Evolutionary conservation across 2,888 invertebrate genomes (phyloP).

Genomic region (Blera fallax): DNA sequence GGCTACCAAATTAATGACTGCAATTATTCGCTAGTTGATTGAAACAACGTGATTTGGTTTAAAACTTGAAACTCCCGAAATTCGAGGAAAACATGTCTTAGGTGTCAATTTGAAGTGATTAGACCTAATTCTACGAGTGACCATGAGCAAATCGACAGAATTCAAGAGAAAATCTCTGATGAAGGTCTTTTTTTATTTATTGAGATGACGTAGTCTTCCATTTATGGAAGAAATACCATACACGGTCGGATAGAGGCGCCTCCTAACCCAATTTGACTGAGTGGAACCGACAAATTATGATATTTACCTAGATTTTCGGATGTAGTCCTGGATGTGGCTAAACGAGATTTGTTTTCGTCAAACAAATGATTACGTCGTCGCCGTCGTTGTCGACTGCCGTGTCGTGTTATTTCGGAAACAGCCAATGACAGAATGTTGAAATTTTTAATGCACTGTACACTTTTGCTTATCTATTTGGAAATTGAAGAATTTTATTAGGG

Average conservation of each 20-base stretch:
- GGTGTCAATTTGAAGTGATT: not conserved
- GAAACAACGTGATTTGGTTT: not conserved
- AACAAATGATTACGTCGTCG: constrained; percentile 42
- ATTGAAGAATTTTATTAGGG: not conserved
- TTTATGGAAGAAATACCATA: constrained; percentile 56
- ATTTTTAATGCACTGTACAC: constrained; percentile 1
- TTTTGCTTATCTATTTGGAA: constrained; percentile 21
- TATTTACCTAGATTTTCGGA: constrained; percentile 26
- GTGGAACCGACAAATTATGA: not conserved
- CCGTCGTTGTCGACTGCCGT: constrained; percentile 19
- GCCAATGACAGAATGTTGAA: not conserved
- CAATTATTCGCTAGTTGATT: not conserved
- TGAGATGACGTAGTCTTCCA: constrained; percentile 64
- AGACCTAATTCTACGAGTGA: not conserved
- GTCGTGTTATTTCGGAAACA: constrained; percentile 20
- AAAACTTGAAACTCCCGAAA: not conserved
- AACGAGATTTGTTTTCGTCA: not conserved
- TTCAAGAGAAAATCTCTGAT: constrained; percentile 16
- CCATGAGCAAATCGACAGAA: not conserved
- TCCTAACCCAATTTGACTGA: not conserved
- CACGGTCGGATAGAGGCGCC: not conserved
- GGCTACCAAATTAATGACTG: not conserved
- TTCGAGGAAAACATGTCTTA: no score
- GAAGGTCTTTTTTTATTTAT: constrained; percentile 57
- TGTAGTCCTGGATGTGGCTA: not conserved